These are phyloP conservation scores for Listrodromus nycthemerus DNA, from an alignment of 2,888 invertebrate genomes.

Conservation along the genomic window DNA sequence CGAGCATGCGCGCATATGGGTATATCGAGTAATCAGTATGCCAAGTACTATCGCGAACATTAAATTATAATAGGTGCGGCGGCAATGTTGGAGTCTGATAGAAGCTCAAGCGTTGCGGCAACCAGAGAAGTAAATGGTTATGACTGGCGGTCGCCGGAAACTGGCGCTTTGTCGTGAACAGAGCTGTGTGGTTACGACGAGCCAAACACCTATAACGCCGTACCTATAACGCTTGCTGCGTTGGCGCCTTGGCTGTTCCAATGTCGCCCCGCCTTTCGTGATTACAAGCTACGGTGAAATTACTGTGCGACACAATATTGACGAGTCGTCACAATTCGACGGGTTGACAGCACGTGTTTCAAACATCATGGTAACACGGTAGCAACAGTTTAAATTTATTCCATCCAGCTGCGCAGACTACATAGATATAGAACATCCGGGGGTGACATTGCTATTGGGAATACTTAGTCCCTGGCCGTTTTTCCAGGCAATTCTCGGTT, in stretches of 20 bases:
- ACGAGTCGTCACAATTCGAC: constrained; percentile 11
- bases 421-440: neutral
- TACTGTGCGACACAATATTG: constrained; percentile 16
- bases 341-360: neutral
- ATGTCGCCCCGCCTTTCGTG: constrained; percentile 7
- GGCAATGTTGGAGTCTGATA: neutral
- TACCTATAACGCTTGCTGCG: constrained; percentile 2
- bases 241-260: neutral
- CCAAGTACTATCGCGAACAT: constrained; percentile 5
- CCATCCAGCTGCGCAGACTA: neutral
- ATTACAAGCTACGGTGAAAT: constrained; percentile 13
- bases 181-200: neutral
- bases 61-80: constrained; percentile 15
- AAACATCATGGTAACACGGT: neutral
- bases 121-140: constrained; percentile 21
- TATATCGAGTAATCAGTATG: constrained; percentile 4
- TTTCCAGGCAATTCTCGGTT: no score
- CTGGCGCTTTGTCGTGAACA: constrained; percentile 7
- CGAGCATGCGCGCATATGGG: neutral
- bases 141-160: constrained; percentile 3
- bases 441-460: neutral
- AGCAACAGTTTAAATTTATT: neutral
- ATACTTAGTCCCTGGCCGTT: no score
- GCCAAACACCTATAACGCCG: neutral
- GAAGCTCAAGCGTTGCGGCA: constrained; percentile 5